Evolutionary conservation across 2,888 invertebrate genomes (phyloP).

Genomic region (Coelinius sp.): DNA sequence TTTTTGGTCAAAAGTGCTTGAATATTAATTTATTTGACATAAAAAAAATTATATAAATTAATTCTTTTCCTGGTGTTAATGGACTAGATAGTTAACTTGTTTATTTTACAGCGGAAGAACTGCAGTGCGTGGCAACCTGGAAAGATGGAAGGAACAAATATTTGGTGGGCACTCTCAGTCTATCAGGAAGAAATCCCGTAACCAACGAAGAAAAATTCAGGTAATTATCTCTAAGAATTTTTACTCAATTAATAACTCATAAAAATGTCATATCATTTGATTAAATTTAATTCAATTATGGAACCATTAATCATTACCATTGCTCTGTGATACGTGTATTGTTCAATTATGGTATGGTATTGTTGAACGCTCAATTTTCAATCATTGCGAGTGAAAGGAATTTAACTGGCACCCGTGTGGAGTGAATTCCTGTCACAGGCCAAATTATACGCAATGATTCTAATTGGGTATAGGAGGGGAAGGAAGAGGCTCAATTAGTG

Average conservation of each 20-base stretch:
- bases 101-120: conserved; percentile 79
- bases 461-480: conserved; percentile 64
- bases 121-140: conserved; percentile 87
- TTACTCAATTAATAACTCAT: neutral
- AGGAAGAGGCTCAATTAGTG: conserved; percentile 53
- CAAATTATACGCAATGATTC: conserved; percentile 63
- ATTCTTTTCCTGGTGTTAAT: neutral
- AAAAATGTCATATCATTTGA: neutral
- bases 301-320: conserved; percentile 2
- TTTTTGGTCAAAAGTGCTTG: neutral
- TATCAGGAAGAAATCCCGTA: conserved; percentile 73
- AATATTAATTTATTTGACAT: neutral
- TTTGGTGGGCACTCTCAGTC: conserved; percentile 82
- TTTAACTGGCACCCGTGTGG: conserved; percentile 43
- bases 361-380: conserved; percentile 6
- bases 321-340: conserved; percentile 8
- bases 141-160: conserved; percentile 87
- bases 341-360: conserved; percentile 4
- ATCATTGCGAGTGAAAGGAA: conserved; percentile 14
- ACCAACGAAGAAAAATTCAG: conserved; percentile 85
- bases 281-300: neutral
- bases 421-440: conserved; percentile 39
- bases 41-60: neutral
- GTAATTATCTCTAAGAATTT: conserved; percentile 69
- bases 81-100: conserved; percentile 22